Conservation (phyloP, 2,113 vertebrate species). For the Sorex araneus region DNA sequence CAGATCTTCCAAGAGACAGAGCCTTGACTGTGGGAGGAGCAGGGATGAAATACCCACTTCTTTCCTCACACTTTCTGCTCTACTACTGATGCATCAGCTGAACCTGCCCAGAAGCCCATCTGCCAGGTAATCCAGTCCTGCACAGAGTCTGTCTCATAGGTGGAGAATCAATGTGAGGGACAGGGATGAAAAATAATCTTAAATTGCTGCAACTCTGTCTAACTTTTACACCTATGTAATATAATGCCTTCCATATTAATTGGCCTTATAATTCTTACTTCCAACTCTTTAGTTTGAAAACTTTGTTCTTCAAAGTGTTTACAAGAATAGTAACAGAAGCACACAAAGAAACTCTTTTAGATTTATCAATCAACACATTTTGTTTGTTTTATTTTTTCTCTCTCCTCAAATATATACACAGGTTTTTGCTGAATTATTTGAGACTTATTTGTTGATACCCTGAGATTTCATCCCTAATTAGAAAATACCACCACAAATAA, state of each 20-base stretch:
- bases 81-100: not conserved
- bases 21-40: not conserved
- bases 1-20: not conserved
- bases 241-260: not conserved
- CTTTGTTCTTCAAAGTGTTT: not conserved
- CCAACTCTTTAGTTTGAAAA: not conserved
- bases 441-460: slow-evolving; percentile 1
- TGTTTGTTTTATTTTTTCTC: not conserved
- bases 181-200: not conserved
- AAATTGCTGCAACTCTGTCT: not conserved
- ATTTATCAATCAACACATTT: not conserved
- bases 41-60: not conserved
- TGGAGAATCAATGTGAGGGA: not conserved
- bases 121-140: not conserved
- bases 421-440: slow-evolving; percentile 8
- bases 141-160: not conserved
- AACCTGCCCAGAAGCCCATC: not conserved
- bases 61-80: not conserved
- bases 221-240: not conserved
- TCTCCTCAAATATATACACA: not conserved
- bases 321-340: not conserved
- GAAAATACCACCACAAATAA: slow-evolving; percentile 34
- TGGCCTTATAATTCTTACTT: slow-evolving; percentile 4
- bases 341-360: not conserved
- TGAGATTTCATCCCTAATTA: not conserved